These are phyloP conservation scores for Pipa parva DNA, from an alignment of 2,113 vertebrate species.

Conservation along the genomic window DNA sequence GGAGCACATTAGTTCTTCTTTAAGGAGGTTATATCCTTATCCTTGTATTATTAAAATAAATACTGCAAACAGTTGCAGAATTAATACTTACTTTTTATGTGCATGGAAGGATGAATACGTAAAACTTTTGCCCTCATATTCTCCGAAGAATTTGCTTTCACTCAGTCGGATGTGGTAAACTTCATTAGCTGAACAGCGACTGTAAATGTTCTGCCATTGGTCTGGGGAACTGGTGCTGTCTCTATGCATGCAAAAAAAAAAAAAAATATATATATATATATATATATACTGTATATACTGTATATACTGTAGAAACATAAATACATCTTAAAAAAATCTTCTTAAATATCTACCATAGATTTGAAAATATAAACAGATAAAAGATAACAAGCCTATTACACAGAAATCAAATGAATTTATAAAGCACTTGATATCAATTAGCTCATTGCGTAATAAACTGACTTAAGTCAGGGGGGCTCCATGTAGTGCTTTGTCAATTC, in stretches of 20 bases:
- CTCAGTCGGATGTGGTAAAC: conserved; percentile 76
- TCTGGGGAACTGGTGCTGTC: conserved; percentile 55
- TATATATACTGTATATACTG: no score
- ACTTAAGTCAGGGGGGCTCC: no score
- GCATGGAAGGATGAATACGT: conserved; percentile 78
- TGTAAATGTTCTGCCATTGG: conserved; percentile 75
- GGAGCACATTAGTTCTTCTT: no score
- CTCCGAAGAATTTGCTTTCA: conserved; percentile 77
- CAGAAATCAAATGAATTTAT: neutral
- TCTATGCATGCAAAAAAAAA: conserved; percentile 5
- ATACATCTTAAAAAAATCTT: no score
- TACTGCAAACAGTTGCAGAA: no score
- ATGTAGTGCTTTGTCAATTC: no score
- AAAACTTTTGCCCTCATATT: conserved; percentile 78
- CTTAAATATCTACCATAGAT: neutral
- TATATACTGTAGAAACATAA: no score
- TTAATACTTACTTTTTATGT: conserved; percentile 75
- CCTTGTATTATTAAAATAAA: neutral
- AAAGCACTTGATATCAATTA: neutral
- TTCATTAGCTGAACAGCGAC: conserved; percentile 76
- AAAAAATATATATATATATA: neutral
- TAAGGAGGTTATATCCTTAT: neutral
- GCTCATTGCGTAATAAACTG: no score
- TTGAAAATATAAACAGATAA: neutral
- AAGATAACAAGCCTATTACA: neutral